Base-by-base conservation (phyloP, 2,113 vertebrate genomes). In the Chamaetylas fuelleborni region DNA sequence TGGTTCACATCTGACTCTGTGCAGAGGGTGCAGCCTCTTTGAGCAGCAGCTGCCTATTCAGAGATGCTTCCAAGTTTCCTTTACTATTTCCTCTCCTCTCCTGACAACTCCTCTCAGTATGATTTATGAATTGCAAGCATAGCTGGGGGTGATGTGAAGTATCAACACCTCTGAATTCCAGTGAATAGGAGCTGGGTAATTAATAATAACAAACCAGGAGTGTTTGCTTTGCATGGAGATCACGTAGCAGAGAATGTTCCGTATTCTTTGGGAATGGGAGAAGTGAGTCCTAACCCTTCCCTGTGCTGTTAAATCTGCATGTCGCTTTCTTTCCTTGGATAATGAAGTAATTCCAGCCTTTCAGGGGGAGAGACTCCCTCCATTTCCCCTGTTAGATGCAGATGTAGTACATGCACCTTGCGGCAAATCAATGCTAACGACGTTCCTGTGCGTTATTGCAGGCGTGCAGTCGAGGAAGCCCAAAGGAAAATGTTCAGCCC, bases 281-380 rank as follows among this genome's bases (percentile, higher is more conserved):
- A 94, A 92, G 81, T 7, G 81, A 95, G 86, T 62, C 54, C 81
- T 90, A 66, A 93, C 66, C 61, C 57, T 90, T 92, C 90, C 91
- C 73, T 40, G 51, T 89, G 91, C 94, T 84, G 65, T 89, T 97
- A 92, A 95, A 92, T 93, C 93, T 96, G 94, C 72, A 66, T 72
- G 89, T 91, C 66, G 61, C 88, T 97, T 95, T 94, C 93, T 97
- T 95, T 94, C 93, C 82, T 87, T 89, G 79, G 93, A 93, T 96
- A 97, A 97, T 96, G 96, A 96, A 96, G 94, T 82, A 97, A 96
- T 96, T 92, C 83, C 86, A 95, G 88, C 84, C 94, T 92, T 93
- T 92, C 81, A 64, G 92, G 86, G 86, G 90, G 85, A 81, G 71
- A 95, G 34, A 19, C 79, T 95, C 72, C 82, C 76, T 89, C 77